Percentiles rank a stretch among this genome's conserved stretches.
These are phyloP conservation scores for Lophius piscatorius DNA, from an alignment of 2,113 vertebrate genomes.

Conservation along the genomic window DNA sequence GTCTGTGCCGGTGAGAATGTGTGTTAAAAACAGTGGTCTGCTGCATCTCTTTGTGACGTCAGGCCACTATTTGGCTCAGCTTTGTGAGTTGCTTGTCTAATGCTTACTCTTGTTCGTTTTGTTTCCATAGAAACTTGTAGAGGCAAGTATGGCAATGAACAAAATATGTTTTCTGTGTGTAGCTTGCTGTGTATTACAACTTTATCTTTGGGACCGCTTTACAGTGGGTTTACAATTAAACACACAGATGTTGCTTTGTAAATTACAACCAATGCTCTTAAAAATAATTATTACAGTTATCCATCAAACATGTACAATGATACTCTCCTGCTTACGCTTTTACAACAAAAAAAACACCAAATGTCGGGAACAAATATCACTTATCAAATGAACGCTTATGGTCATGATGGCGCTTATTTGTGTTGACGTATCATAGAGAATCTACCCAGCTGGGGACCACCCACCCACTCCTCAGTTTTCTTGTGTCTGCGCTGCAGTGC, in stretches of 20 bases:
- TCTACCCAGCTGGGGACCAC: slow-evolving; percentile 6
- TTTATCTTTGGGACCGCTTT: slow-evolving; percentile 71
- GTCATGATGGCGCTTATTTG: slow-evolving; percentile 19
- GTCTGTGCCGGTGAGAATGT: slow-evolving; percentile 1
- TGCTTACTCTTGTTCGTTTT: slow-evolving; percentile 86
- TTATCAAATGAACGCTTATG: not conserved
- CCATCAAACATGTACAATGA: not conserved
- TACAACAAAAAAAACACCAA: slow-evolving; percentile 19
- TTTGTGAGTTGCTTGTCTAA: slow-evolving; percentile 68
- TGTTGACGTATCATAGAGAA: slow-evolving; percentile 15
- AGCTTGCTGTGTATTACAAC: slow-evolving; percentile 69
- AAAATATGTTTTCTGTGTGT: slow-evolving; percentile 74
- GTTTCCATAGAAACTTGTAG: slow-evolving; percentile 96
- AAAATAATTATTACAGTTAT: no score
- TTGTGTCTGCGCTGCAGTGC: slow-evolving; percentile 75
- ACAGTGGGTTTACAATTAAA: no score
- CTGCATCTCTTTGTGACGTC: slow-evolving; percentile 39
- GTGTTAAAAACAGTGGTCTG: slow-evolving; percentile 23
- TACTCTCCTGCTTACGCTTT: slow-evolving; percentile 12
- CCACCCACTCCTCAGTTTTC: slow-evolving; percentile 35
- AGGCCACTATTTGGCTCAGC: slow-evolving; percentile 37
- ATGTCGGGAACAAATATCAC: not conserved
- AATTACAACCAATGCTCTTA: no score
- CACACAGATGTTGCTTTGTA: no score
- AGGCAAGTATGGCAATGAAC: slow-evolving; percentile 91